Evolutionary conservation across 2,797 vertebrate species (phyloP).

Genomic region (Vultur gryphus): DNA sequence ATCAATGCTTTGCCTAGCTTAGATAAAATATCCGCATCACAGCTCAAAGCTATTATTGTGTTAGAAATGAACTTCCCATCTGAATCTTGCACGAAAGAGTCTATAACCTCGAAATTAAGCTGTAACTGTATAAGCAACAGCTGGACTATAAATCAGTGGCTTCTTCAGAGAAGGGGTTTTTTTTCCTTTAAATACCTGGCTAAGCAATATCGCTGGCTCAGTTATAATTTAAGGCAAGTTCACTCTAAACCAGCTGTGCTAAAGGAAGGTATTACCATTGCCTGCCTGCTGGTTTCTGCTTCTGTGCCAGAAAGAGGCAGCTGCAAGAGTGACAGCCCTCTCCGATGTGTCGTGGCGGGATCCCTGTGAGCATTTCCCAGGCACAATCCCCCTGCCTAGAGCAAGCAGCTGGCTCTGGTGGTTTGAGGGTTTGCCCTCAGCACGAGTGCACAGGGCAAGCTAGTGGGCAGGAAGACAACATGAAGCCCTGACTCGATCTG

Average conservation of each 20-base stretch:
- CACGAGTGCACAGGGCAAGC: not conserved
- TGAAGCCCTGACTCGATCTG: not conserved
- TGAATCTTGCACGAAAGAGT: not conserved
- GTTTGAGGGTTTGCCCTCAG: conserved; percentile 12
- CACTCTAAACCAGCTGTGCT: not conserved
- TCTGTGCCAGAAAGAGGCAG: not conserved
- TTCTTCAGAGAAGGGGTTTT: not conserved
- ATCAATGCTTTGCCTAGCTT: not conserved
- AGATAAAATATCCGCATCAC: not conserved
- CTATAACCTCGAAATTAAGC: not conserved
- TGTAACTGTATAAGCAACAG: not conserved
- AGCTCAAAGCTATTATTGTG: not conserved
- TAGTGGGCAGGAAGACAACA: not conserved
- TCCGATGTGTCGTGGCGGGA: fast-evolving
- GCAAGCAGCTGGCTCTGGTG: conserved; percentile 13
- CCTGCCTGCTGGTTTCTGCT: not conserved
- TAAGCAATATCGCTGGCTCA: not conserved
- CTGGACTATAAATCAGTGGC: not conserved
- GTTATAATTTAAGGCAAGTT: not conserved
- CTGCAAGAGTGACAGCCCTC: not conserved
- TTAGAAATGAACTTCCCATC: not conserved
- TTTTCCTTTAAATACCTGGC: not conserved
- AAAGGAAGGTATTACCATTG: not conserved
- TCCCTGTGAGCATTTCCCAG: not conserved
- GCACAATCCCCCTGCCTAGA: not conserved